A percentile compares a stretch with the other conserved stretches of the same genome.
These are phyloP conservation scores for Lasioglossum oenotherae DNA, from an alignment of 2,888 invertebrate species.

Conservation along the genomic window DNA sequence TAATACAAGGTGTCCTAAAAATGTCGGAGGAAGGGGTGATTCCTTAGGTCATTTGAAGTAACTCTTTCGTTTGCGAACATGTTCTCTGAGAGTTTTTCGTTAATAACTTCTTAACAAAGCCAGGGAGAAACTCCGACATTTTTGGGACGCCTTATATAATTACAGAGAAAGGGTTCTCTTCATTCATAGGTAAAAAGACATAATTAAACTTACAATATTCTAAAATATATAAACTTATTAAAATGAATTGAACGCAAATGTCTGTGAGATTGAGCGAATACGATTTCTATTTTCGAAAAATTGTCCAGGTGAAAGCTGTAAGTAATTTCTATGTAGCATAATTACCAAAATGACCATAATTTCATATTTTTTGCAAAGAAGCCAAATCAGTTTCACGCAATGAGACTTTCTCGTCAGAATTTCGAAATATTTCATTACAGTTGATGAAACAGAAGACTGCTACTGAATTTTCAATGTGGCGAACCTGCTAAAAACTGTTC, in stretches of 20 bases:
- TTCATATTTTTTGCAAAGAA: not conserved
- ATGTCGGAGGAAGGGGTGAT: no score
- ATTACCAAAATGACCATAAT: not conserved
- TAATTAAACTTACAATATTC: no score
- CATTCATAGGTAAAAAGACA: no score
- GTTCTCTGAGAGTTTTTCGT: no score
- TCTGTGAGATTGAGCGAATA: not conserved
- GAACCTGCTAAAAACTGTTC: not conserved
- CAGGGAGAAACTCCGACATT: no score
- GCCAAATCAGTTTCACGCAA: not conserved
- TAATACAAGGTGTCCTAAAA: no score
- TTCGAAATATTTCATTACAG: not conserved
- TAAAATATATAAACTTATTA: not conserved
- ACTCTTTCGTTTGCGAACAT: no score
- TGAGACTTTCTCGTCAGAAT: not conserved
- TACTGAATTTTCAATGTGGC: not conserved
- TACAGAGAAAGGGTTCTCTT: not conserved
- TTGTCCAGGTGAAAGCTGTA: not conserved
- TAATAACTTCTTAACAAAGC: no score
- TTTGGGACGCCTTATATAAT: not conserved
- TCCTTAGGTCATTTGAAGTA: no score
- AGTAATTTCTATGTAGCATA: not conserved
- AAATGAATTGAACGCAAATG: not conserved
- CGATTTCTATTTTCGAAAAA: not conserved
- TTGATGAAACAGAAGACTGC: not conserved